Evolutionary conservation across 2,888 invertebrate genomes (phyloP).

Genomic region (Aphidoletes aphidimyza): DNA sequence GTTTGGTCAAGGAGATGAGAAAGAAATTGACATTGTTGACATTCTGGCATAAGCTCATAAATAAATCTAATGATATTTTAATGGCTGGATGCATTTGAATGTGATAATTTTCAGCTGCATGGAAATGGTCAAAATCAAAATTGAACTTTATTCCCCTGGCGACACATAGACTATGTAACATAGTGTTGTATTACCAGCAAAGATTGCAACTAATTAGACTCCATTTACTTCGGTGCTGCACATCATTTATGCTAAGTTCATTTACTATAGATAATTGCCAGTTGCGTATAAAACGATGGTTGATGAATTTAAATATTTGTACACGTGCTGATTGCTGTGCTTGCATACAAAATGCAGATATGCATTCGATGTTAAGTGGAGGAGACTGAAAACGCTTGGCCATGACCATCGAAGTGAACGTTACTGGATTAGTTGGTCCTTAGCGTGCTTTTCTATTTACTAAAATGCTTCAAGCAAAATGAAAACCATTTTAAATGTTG

Average conservation of each 20-base stretch:
- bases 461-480: neutral
- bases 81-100: no score
- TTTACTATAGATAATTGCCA: constrained; percentile 4
- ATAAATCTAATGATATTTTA: no score
- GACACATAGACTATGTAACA: neutral
- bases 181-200: neutral
- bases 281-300: neutral
- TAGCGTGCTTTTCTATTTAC: neutral
- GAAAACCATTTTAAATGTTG: neutral
- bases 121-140: no score
- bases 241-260: no score
- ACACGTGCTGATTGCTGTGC: constrained; percentile 19
- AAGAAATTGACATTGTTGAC: no score
- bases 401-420: no score
- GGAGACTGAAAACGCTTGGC: no score
- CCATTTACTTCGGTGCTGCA: neutral
- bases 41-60: no score
- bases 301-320: neutral
- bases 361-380: neutral
- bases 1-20: no score
- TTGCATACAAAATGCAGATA: neutral
- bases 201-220: constrained; percentile 6
- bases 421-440: no score
- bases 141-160: no score
- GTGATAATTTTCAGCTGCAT: no score